Evolutionary conservation across 2,113 vertebrate species (phyloP).

Genomic region (Mus musculus): DNA sequence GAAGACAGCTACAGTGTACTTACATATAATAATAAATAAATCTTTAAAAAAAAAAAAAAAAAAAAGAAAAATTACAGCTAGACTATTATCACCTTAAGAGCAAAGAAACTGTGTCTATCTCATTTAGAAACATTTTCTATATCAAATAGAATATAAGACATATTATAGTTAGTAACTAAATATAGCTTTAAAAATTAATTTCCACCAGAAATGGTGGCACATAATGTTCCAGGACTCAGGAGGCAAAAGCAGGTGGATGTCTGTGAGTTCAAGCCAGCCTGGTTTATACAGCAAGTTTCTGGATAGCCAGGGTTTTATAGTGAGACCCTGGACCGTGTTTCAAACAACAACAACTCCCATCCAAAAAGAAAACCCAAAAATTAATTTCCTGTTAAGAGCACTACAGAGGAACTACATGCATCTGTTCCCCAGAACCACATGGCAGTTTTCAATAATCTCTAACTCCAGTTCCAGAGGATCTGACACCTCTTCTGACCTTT

Average conservation of each 20-base stretch:
- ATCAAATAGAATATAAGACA: background rate
- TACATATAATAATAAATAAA: no score
- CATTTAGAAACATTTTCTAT: background rate
- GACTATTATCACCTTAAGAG: background rate
- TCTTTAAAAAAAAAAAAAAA: no score
- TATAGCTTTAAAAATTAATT: background rate
- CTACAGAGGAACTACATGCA: no score
- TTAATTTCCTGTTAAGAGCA: no score
- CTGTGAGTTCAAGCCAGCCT: background rate
- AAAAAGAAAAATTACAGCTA: slow-evolving; percentile 25
- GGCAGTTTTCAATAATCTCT: no score
- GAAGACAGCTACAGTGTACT: no score
- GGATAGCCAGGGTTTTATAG: background rate
- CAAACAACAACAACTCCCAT: background rate
- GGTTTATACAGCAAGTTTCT: background rate
- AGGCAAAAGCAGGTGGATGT: background rate
- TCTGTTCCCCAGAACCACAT: no score
- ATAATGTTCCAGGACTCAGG: background rate
- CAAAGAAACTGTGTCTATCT: background rate
- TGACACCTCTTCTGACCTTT: no score
- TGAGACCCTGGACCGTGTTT: background rate
- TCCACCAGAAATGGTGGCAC: no score
- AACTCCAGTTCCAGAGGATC: no score
- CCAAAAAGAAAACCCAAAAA: background rate
- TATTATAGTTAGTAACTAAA: background rate